Evolutionary conservation across 2,888 invertebrate species (phyloP).

Genomic region (Thereva nobilitata): DNA sequence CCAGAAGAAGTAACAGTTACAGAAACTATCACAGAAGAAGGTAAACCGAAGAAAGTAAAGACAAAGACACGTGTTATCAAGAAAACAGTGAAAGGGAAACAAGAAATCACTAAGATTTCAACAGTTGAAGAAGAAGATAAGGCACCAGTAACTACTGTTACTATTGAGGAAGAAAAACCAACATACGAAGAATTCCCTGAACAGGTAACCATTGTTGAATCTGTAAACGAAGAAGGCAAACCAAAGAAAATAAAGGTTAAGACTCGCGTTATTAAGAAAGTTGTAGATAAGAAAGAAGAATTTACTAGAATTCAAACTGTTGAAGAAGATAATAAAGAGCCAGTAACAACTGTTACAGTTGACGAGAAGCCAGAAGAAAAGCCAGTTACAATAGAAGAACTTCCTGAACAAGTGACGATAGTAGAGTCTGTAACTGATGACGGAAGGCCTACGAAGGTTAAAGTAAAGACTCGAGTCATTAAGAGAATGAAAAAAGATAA

Average conservation of each 20-base stretch:
- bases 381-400: slow-evolving; percentile 46
- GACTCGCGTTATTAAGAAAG: slow-evolving; percentile 48
- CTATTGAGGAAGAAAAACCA: slow-evolving; percentile 43
- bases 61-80: slow-evolving; percentile 52
- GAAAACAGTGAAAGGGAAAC: slow-evolving; percentile 52
- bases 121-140: slow-evolving; percentile 52
- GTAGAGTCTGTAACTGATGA: slow-evolving; percentile 49
- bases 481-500: slow-evolving; percentile 49
- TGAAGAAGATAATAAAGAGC: slow-evolving; percentile 52
- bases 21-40: slow-evolving; percentile 56
- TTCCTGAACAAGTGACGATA: slow-evolving; percentile 47
- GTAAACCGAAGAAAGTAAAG: slow-evolving; percentile 50
- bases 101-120: slow-evolving; percentile 53
- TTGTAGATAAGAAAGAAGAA: slow-evolving; percentile 48
- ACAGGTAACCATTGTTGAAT: slow-evolving; percentile 45
- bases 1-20: slow-evolving; percentile 53
- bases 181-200: slow-evolving; percentile 44
- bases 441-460: slow-evolving; percentile 47
- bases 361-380: slow-evolving; percentile 48
- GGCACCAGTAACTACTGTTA: slow-evolving; percentile 49
- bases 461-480: slow-evolving; percentile 47
- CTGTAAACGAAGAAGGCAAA: slow-evolving; percentile 49
- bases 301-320: slow-evolving; percentile 55
- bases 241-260: slow-evolving; percentile 50
- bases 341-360: slow-evolving; percentile 52